phyloP scores from a whole-genome alignment of 30 jellyfish, hydroid and myxozoan genomes.

The Aurelia sp. region DNA sequence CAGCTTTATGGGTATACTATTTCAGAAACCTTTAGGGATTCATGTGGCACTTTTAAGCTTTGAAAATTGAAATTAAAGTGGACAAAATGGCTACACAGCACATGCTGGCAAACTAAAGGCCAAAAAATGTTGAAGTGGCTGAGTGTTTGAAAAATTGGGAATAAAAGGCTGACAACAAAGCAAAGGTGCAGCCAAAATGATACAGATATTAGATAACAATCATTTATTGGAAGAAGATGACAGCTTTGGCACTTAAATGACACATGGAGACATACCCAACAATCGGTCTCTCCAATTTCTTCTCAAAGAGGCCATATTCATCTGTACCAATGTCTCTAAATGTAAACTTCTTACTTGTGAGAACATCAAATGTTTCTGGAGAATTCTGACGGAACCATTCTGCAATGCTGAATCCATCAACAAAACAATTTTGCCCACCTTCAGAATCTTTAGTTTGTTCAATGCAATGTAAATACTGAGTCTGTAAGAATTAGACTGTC shows the following conservation, averaged over 20 bases:
- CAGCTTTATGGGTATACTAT: no score
- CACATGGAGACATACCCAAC: constrained; percentile 47
- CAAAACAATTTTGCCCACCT: constrained; percentile 72
- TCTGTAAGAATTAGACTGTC: constrained; percentile 9
- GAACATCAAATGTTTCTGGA: constrained; percentile 57
- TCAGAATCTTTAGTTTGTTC: constrained; percentile 52
- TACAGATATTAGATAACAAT: no score
- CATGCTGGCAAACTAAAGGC: no score
- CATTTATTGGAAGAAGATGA: no score
- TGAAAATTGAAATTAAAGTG: no score
- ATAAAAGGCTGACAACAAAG: no score
- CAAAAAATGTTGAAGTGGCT: no score
- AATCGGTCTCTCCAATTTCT: constrained; percentile 66
- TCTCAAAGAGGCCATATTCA: constrained; percentile 71
- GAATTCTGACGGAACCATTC: constrained; percentile 39
- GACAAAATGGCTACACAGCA: no score
- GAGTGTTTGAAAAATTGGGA: no score
- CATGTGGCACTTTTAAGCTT: no score
- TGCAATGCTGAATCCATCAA: constrained; percentile 72
- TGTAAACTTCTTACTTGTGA: constrained; percentile 57
- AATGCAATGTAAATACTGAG: constrained; percentile 79
- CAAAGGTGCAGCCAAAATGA: no score
- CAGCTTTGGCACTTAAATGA: background rate
- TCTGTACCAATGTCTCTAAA: constrained; percentile 76
- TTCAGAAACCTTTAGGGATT: no score